A percentile compares a stretch with the other conserved stretches of the same genome.
Conservation (phyloP, 2,797 vertebrate genomes). For the Okamejei kenojei region DNA sequence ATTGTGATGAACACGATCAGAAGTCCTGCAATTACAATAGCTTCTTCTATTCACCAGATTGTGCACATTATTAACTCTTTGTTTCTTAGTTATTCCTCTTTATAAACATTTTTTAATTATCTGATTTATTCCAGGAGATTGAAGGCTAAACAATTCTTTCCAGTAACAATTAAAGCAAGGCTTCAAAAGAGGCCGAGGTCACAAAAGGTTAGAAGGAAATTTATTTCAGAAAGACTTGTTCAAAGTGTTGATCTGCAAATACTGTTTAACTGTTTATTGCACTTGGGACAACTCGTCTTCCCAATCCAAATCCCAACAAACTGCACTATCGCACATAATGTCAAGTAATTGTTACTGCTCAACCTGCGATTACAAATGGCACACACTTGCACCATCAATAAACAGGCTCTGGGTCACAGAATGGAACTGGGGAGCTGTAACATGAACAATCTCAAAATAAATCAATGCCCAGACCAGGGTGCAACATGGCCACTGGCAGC, state of each 20-base stretch:
- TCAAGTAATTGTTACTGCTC: neutral
- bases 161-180: neutral
- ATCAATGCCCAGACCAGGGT: neutral
- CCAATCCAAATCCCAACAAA: neutral
- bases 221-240: neutral
- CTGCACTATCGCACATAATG: neutral
- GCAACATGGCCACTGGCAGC: neutral
- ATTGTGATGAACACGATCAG: neutral
- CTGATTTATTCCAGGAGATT: neutral
- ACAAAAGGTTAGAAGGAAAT: neutral
- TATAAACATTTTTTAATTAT: neutral
- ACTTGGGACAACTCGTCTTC: neutral
- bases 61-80: neutral
- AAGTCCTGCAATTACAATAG: neutral
- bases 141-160: neutral
- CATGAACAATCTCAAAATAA: neutral
- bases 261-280: neutral
- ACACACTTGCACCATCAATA: neutral
- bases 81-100: neutral
- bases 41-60: neutral
- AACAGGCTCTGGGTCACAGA: neutral
- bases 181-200: neutral
- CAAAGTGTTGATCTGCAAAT: neutral
- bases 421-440: neutral
- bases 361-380: neutral